phyloP scores from a whole-genome alignment of 2,797 vertebrate genomes.

The Gadopsis marmoratus region DNA sequence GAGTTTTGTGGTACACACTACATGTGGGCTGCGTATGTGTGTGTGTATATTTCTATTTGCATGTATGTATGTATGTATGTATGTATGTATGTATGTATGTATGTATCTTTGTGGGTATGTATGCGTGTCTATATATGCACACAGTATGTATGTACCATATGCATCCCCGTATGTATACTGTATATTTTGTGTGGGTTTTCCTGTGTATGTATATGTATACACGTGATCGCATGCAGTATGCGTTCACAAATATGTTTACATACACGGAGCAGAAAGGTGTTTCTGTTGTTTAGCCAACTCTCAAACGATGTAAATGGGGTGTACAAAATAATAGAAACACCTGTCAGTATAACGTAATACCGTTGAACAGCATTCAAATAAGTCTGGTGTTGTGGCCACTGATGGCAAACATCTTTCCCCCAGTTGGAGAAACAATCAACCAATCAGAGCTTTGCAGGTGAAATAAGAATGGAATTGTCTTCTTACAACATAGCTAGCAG shows the following conservation, averaged over 20 bases:
- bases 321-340: neutral
- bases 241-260: neutral
- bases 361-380: neutral
- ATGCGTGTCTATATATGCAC: neutral
- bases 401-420: neutral
- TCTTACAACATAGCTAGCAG: neutral
- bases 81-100: neutral
- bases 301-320: neutral
- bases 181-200: neutral
- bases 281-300: neutral
- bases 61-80: neutral
- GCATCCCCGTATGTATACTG: neutral
- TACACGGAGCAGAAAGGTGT: neutral
- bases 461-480: neutral
- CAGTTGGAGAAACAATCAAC: neutral
- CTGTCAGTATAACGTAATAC: neutral
- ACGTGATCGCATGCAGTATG: neutral
- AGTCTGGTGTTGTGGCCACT: neutral
- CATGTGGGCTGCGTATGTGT: neutral
- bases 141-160: neutral
- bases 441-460: neutral
- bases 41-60: neutral
- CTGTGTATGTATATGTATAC: neutral
- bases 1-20: neutral
- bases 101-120: neutral